Evolutionary conservation across 2,888 invertebrate species (phyloP).

Genomic region (Seladonia tumulorum): DNA sequence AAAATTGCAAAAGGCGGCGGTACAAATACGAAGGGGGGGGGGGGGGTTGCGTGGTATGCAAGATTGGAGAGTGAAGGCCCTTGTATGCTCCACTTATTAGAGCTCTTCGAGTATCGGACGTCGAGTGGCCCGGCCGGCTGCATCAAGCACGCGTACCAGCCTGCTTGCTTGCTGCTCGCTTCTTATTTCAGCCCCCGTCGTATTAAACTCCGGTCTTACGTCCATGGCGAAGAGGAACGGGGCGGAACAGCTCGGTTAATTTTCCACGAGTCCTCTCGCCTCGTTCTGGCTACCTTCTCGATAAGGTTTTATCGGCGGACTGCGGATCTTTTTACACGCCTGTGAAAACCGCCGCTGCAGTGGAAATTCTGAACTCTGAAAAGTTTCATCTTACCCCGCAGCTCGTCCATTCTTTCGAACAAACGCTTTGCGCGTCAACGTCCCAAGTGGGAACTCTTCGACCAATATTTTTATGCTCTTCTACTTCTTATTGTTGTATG

Average conservation of each 20-base stretch:
- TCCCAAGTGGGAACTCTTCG: no score
- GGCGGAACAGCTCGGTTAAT: not conserved
- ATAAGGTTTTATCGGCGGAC: not conserved
- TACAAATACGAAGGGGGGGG: not conserved
- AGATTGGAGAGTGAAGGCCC: conserved; percentile 21
- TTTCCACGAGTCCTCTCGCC: not conserved
- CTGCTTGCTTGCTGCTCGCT: not conserved
- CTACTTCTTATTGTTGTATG: no score
- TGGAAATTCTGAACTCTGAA: not conserved
- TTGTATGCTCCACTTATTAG: conserved; percentile 55
- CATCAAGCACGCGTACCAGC: conserved; percentile 22
- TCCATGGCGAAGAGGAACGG: not conserved
- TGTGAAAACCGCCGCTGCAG: not conserved
- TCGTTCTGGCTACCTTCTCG: not conserved
- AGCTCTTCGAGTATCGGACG: conserved; percentile 41
- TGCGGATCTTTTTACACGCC: not conserved
- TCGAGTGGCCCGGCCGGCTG: conserved; percentile 27
- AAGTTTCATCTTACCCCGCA: not conserved
- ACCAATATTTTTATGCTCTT: no score
- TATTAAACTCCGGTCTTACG: not conserved
- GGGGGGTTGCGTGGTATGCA: not conserved
- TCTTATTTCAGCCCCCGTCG: not conserved
- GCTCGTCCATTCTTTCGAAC: not conserved
- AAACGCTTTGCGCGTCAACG: not conserved
- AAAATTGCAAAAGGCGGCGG: not conserved